phyloP scores from a whole-genome alignment of 2,113 vertebrate genomes.

The Plestiodon gilberti region DNA sequence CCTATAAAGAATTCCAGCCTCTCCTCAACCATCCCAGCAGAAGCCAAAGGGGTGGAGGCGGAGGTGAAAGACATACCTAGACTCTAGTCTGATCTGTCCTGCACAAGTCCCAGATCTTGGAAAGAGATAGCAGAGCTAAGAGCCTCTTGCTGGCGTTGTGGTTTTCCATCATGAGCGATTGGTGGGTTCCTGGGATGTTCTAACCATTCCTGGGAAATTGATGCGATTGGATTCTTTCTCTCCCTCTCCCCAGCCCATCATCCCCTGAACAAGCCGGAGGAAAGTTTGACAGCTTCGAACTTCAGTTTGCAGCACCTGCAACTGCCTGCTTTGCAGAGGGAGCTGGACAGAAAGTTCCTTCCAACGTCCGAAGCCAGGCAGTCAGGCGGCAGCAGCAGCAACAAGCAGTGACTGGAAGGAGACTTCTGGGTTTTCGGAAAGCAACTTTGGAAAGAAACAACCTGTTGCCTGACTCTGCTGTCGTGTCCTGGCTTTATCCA shows the following conservation, averaged over 20 bases:
- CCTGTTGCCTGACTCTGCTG: background rate
- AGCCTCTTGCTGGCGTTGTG: background rate
- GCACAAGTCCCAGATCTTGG: conserved; percentile 24
- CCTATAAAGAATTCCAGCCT: conserved; percentile 70
- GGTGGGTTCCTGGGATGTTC: background rate
- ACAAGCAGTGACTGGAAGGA: background rate
- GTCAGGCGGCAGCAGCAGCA: background rate
- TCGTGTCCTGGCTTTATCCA: background rate
- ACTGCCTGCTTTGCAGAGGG: conserved; percentile 5
- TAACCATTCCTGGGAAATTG: background rate
- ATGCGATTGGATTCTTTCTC: background rate
- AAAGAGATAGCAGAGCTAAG: no score
- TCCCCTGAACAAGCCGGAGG: background rate
- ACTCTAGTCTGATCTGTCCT: conserved; percentile 11
- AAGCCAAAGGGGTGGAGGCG: background rate
- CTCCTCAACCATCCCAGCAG: conserved; percentile 59
- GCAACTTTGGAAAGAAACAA: conserved; percentile 32
- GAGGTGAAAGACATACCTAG: background rate
- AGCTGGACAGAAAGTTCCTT: background rate
- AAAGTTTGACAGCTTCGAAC: background rate
- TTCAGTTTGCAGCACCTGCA: conserved; percentile 46
- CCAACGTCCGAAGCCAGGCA: background rate
- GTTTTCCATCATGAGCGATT: background rate
- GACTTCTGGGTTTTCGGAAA: background rate
- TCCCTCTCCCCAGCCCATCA: rapidly evolving